These are phyloP conservation scores for Spheniscus humboldti DNA, from an alignment of 2,797 vertebrate genomes.

Conservation along the genomic window DNA sequence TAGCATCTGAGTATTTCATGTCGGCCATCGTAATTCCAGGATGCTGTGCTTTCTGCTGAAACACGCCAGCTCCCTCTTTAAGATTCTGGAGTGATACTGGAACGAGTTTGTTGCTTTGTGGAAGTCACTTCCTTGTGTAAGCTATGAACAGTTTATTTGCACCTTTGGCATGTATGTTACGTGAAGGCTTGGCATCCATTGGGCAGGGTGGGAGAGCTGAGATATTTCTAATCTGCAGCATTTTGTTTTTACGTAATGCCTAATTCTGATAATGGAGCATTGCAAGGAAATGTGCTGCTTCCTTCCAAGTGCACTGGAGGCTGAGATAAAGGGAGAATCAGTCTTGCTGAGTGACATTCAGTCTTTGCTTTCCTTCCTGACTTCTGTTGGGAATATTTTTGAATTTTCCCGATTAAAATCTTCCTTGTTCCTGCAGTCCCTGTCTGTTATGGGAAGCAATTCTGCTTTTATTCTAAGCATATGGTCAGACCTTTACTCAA, in stretches of 20 bases:
- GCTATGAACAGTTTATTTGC: neutral
- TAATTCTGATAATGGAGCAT: neutral
- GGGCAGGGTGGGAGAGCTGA: neutral
- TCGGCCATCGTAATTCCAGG: neutral
- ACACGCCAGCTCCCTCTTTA: neutral
- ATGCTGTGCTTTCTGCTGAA: neutral
- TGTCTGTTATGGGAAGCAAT: neutral
- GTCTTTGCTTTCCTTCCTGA: neutral
- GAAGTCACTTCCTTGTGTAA: neutral
- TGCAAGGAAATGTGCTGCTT: neutral
- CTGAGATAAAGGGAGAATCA: neutral
- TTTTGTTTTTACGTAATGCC: neutral
- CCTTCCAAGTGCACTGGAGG: neutral
- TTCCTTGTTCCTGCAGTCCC: neutral
- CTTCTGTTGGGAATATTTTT: neutral
- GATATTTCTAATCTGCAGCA: neutral
- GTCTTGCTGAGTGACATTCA: neutral
- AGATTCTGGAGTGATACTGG: neutral
- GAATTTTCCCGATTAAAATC: neutral
- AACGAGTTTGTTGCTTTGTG: neutral
- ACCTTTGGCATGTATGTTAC: neutral
- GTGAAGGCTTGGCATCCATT: neutral
- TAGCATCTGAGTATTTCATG: neutral
- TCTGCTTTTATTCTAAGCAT: neutral
- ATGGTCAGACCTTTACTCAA: neutral